Evolutionary conservation across 2,888 invertebrate species (phyloP).

Genomic region (Caenorhabditis doughertyi): DNA sequence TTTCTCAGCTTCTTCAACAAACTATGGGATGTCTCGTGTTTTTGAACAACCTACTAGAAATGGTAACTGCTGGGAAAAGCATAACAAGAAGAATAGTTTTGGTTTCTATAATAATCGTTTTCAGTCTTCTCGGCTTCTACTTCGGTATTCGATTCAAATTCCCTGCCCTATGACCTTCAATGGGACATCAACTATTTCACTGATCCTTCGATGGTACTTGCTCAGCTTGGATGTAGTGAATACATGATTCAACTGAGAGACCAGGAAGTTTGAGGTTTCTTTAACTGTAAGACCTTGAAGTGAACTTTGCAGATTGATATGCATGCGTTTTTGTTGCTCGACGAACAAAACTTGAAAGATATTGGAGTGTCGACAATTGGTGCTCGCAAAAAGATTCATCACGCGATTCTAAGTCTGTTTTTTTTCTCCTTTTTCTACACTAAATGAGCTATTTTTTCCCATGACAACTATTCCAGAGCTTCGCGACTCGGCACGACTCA

Average conservation of each 20-base stretch:
- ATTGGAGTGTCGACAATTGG: slow-evolving; percentile 82
- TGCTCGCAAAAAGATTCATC: slow-evolving; percentile 81
- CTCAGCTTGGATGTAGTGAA: slow-evolving; percentile 80
- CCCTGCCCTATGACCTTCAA: slow-evolving; percentile 68
- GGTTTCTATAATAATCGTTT: neutral
- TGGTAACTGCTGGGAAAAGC: neutral
- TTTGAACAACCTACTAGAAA: slow-evolving; percentile 50
- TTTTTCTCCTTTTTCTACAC: slow-evolving; percentile 6
- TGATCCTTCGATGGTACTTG: slow-evolving; percentile 80
- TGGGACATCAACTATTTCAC: slow-evolving; percentile 79
- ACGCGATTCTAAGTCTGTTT: slow-evolving; percentile 79
- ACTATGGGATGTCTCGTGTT: slow-evolving; percentile 42
- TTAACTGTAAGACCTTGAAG: neutral
- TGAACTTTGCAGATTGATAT: slow-evolving; percentile 79
- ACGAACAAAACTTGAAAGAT: slow-evolving; percentile 80
- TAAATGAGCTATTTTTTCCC: neutral
- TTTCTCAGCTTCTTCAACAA: slow-evolving; percentile 60
- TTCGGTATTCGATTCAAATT: slow-evolving; percentile 71
- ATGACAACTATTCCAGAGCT: slow-evolving; percentile 72
- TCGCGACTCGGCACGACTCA: slow-evolving; percentile 77
- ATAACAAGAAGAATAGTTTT: too few species aligned
- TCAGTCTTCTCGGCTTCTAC: slow-evolving; percentile 73
- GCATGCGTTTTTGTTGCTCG: slow-evolving; percentile 80
- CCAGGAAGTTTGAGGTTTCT: slow-evolving; percentile 74
- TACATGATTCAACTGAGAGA: slow-evolving; percentile 79